Percentiles rank a stretch among this genome's conserved stretches.
Conservation (phyloP, 2,113 vertebrate genomes). For the Melanocharis versteri region DNA sequence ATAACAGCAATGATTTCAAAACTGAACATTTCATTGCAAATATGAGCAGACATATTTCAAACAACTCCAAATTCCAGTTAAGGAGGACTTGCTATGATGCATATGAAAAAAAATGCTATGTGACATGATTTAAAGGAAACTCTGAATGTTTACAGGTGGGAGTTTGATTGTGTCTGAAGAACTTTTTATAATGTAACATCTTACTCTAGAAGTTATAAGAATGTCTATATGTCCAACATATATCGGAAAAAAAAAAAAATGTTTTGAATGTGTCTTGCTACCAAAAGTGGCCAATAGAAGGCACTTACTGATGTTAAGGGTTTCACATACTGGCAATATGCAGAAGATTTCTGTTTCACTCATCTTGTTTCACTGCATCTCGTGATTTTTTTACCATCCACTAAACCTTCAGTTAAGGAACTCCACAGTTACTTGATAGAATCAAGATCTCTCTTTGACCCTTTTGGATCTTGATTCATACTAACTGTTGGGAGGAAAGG, state of each 20-base stretch:
- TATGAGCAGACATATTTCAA: background rate
- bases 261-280: background rate
- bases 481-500: background rate
- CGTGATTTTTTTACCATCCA: background rate
- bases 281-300: background rate
- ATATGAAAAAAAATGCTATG: background rate
- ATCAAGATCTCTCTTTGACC: background rate
- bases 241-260: background rate
- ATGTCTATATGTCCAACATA: background rate
- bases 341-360: background rate
- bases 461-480: background rate
- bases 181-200: background rate
- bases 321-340: background rate
- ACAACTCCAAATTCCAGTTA: background rate
- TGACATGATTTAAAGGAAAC: background rate
- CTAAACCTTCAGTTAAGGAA: background rate
- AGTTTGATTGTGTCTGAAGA: background rate
- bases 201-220: background rate
- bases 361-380: background rate
- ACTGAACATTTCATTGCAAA: background rate
- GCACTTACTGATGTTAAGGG: background rate
- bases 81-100: background rate
- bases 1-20: background rate
- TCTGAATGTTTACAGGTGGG: background rate
- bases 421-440: background rate